Conservation (phyloP, 1,140 invertebrate genomes). For the Pomphorhynchus laevis region DNA sequence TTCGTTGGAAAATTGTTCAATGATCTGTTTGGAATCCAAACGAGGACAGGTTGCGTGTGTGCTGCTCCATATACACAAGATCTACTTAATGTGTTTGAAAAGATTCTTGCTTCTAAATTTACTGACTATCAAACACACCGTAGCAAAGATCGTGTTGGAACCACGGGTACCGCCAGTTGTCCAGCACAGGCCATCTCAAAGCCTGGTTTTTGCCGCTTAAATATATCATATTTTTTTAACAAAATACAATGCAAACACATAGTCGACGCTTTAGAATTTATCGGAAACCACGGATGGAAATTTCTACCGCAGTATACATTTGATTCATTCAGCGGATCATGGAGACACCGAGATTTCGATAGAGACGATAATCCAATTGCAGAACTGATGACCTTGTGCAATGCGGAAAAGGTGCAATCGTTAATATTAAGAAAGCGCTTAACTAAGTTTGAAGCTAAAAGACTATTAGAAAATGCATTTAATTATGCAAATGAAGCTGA, state of each 20-base stretch:
- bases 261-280: conserved; percentile 43
- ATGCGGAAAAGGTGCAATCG: too few relatives aligned
- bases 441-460: too few relatives aligned
- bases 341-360: conserved; percentile 33
- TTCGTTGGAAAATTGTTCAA: conserved; percentile 50
- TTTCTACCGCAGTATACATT: conserved; percentile 46
- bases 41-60: conserved; percentile 43
- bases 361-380: not conserved
- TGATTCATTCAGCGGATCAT: conserved; percentile 50
- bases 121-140: too few relatives aligned
- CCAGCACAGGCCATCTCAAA: too few relatives aligned
- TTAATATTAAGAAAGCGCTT: too few relatives aligned
- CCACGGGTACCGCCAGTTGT: too few relatives aligned
- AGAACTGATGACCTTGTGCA: too few relatives aligned
- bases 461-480: too few relatives aligned
- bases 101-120: too few relatives aligned
- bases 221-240: conserved; percentile 44
- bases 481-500: too few relatives aligned
- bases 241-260: conserved; percentile 39
- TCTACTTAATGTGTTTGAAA: too few relatives aligned
- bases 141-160: too few relatives aligned
- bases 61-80: conserved; percentile 35
- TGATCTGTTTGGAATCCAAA: conserved; percentile 59
- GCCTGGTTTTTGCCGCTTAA: conserved; percentile 47
- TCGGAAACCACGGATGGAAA: conserved; percentile 51